Conservation (phyloP, 2,113 vertebrate species). For the Cyprinodon tularosa region DNA sequence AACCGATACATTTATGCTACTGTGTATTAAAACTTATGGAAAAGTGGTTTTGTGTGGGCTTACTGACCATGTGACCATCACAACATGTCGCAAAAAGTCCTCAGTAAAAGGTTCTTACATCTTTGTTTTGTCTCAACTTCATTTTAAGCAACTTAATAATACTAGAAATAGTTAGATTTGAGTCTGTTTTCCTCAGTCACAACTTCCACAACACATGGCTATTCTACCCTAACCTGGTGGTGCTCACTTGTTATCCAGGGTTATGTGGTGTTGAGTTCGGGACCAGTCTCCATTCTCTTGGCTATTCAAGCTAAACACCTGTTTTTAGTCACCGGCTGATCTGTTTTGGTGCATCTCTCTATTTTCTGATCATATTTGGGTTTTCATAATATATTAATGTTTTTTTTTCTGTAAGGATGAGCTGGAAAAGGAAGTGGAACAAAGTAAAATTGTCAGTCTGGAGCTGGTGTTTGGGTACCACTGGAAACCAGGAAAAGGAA, state of each 20-base stretch:
- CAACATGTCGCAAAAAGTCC: no score
- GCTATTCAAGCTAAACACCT: no score
- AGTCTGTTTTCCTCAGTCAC: not conserved
- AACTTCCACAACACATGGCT: not conserved
- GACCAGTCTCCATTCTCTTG: not conserved
- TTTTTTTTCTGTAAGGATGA: conserved; percentile 79
- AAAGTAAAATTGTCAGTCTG: conserved; percentile 88
- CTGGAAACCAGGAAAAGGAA: conserved; percentile 89
- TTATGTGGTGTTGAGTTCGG: not conserved
- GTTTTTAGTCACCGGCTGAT: not conserved
- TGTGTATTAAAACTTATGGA: no score
- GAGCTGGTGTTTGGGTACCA: conserved; percentile 98
- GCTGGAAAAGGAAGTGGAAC: conserved; percentile 83
- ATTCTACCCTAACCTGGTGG: not conserved
- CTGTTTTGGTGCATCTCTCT: not conserved
- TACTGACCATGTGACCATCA: no score
- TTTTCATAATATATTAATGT: not conserved
- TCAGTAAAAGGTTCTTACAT: no score
- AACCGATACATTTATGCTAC: no score
- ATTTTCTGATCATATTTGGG: not conserved
- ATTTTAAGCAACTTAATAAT: not conserved
- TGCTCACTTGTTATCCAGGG: not conserved
- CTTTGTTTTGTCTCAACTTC: not conserved
- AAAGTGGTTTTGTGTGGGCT: no score
- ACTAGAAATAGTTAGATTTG: not conserved